Percentiles rank a stretch among this genome's conserved stretches.
Conservation (phyloP, 2,113 vertebrate genomes). For the Dendropsophus ebraccatus region DNA sequence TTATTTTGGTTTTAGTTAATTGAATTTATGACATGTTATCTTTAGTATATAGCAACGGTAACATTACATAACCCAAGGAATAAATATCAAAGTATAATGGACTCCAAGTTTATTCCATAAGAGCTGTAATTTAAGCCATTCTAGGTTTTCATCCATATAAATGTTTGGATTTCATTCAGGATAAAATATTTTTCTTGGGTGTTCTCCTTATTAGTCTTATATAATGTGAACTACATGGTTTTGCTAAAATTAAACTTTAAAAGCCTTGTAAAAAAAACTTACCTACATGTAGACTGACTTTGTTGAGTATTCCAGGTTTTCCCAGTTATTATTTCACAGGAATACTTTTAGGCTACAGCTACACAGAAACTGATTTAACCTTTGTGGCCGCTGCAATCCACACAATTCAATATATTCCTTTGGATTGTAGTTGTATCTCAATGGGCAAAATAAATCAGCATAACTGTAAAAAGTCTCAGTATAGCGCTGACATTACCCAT, state of each 20-base stretch:
- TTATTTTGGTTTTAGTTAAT: background rate
- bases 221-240: background rate
- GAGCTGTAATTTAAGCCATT: background rate
- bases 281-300: background rate
- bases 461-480: too few species aligned
- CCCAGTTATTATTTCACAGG: too few species aligned
- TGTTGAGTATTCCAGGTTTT: too few species aligned
- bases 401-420: too few species aligned
- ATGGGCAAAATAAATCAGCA: too few species aligned
- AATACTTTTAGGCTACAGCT: too few species aligned
- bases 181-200: slow-evolving; percentile 16
- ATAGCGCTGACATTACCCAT: too few species aligned
- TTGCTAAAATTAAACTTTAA: slow-evolving; percentile 9
- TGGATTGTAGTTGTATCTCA: too few species aligned
- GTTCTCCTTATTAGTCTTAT: background rate
- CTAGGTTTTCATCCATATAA: background rate
- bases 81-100: background rate
- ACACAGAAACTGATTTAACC: too few species aligned
- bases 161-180: background rate
- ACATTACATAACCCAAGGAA: background rate
- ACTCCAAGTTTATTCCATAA: background rate
- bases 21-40: background rate
- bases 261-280: background rate
- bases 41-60: background rate
- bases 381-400: too few species aligned